A percentile compares a stretch with the other conserved stretches of the same genome.
phyloP scores from a whole-genome alignment of 2,797 vertebrate genomes.

The Tapirus indicus region DNA sequence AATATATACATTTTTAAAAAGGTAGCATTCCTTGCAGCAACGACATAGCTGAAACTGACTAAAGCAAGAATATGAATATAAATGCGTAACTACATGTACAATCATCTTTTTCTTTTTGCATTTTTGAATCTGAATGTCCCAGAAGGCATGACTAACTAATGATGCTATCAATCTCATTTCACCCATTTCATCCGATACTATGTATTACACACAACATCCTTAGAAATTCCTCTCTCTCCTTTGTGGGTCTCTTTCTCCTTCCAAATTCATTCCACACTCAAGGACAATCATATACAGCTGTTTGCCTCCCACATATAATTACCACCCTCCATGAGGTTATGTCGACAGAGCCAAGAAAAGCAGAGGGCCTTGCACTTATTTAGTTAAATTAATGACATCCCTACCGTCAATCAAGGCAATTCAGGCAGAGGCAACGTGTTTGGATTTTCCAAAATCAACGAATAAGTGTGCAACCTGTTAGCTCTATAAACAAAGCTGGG shows the following conservation, averaged over 20 bases:
- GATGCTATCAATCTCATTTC: constrained; percentile 49
- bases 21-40: neutral
- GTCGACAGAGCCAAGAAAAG: constrained; percentile 33
- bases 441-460: constrained; percentile 44
- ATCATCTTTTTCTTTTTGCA: neutral
- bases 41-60: constrained; percentile 20
- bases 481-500: constrained; percentile 18
- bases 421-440: neutral
- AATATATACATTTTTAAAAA: constrained; percentile 15
- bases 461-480: constrained; percentile 26
- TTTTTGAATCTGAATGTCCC: constrained; percentile 48
- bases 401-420: constrained; percentile 37
- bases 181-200: constrained; percentile 11
- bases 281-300: constrained; percentile 36
- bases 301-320: constrained; percentile 51
- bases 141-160: constrained; percentile 19
- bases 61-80: constrained; percentile 25
- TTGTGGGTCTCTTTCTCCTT: constrained; percentile 39
- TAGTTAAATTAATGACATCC: constrained; percentile 56
- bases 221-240: neutral
- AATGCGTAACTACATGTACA: neutral
- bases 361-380: constrained; percentile 41
- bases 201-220: constrained; percentile 23
- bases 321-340: constrained; percentile 21
- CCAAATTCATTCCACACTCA: constrained; percentile 38